Conservation (phyloP, 2,888 invertebrate species). For the Resseliella maxima region DNA sequence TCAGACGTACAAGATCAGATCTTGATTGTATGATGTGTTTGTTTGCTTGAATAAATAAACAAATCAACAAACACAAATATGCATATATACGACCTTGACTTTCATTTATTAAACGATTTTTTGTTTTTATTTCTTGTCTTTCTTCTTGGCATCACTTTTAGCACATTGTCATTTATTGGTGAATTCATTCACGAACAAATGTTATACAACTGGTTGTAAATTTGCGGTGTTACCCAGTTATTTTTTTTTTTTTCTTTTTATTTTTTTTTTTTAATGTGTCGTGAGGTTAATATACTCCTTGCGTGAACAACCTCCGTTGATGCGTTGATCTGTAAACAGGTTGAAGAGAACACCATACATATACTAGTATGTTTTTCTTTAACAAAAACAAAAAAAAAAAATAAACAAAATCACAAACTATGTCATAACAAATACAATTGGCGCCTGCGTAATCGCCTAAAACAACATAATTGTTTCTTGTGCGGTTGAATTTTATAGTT, state of each 20-base stretch:
- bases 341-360: not conserved
- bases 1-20: not conserved
- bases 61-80: not conserved
- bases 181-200: not conserved
- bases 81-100: slow-evolving; percentile 25
- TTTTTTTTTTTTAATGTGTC: not conserved
- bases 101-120: slow-evolving; percentile 25
- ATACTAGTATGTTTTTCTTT: not conserved
- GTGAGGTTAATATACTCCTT: slow-evolving; percentile 13
- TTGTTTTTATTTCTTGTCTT: slow-evolving; percentile 42
- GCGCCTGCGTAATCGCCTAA: not conserved
- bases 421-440: not conserved
- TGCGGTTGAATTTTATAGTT: not conserved
- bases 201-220: slow-evolving; percentile 45
- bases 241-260: too few relatives aligned
- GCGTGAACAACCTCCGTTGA: slow-evolving; percentile 24
- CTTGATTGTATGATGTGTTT: not conserved
- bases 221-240: not conserved
- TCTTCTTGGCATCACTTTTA: slow-evolving; percentile 40
- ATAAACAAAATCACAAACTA: not conserved
- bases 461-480: not conserved
- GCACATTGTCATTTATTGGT: not conserved
- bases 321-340: slow-evolving; percentile 43
- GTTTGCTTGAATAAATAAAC: not conserved
- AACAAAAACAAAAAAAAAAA: not conserved